Evolutionary conservation across 1,140 invertebrate genomes (phyloP), one percentile per base, ranked within the genome.

Genomic region (Colletes latitarsis): DNA sequence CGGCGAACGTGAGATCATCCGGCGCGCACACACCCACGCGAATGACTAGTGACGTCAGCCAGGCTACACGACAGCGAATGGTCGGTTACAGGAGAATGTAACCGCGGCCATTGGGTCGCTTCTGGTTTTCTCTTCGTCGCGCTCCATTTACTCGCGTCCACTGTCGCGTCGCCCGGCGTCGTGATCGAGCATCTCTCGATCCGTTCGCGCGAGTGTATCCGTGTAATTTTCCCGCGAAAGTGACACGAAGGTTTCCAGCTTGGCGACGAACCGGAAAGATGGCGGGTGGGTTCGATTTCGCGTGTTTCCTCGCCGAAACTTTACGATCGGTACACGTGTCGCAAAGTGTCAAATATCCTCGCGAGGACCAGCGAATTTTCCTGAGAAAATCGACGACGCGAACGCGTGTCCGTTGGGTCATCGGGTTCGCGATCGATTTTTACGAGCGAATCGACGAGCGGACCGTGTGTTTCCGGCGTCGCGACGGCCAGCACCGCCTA

Each of bases 1-100:
- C 68, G 72, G 75, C 74, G 67, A 78, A 71, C 58, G 72, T 86
- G 84, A 86, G 82, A 85, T 86, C 85, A 86, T 85, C 82, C 81
- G 46, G 74, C 64, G 63, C 70, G 62, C 74, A 74, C 80, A 85
- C 85, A 69, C 81, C 72, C 83, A 85, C 85, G 81, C 63, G 15
- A 82, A 55, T 64, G 17, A 43, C 75, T 43, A 30, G 53, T 86
- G 83, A 85, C 83, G 83, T 86, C 81, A 83, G 57, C 3, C 6
- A 6, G 14, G 68, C 68, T 49, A 19, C 30, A 71, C 21, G 58
- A 69, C 73, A 39, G n/a, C 70, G 71, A 85, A 30, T 63, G 75
- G 70, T 39, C 46, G 76, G 76, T 57, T 69, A 72, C 72, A 80
- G 46, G 62, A 21, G 76, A 85, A 86, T 82, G 70, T 60, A 63